Evolutionary conservation across 2,888 invertebrate species (phyloP).

Genomic region (Lampropteryx suffumata): DNA sequence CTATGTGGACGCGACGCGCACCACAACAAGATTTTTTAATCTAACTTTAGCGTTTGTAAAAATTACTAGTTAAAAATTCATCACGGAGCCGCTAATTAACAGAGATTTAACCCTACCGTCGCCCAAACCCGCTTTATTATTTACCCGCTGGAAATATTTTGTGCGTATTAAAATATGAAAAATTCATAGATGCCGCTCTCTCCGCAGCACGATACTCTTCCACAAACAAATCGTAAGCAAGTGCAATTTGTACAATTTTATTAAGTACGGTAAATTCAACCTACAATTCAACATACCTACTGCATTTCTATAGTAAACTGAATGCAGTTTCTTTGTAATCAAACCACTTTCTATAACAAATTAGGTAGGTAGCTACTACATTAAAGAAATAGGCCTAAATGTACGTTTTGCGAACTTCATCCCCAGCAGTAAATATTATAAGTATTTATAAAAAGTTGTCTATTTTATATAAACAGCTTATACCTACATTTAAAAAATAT

Average conservation of each 20-base stretch:
- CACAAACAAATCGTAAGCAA: too few species aligned
- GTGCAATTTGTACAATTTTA: too few species aligned
- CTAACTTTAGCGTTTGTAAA: conserved; percentile 83
- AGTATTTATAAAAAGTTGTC: too few species aligned
- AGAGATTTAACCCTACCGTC: conserved; percentile 83
- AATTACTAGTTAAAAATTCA: conserved; percentile 83
- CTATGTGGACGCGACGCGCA: conserved; percentile 62
- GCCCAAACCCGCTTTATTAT: conserved; percentile 76
- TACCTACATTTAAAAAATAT: too few species aligned
- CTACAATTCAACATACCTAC: too few species aligned
- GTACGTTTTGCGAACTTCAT: neutral
- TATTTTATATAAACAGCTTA: too few species aligned
- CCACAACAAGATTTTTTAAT: conserved; percentile 78
- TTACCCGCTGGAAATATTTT: conserved; percentile 80
- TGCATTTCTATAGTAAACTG: too few species aligned
- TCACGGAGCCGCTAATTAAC: conserved; percentile 77
- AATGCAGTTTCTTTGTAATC: too few species aligned
- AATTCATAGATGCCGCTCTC: conserved; percentile 67
- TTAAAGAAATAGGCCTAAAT: neutral
- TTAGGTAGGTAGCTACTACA: too few species aligned
- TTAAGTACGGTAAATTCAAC: too few species aligned
- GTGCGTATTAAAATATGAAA: conserved; percentile 82
- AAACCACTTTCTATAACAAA: too few species aligned
- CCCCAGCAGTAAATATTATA: neutral
- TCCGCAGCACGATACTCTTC: conserved; percentile 42